phyloP scores from a whole-genome alignment of 30 jellyfish, hydroid and myxozoan species.

The Mastigias papua region DNA sequence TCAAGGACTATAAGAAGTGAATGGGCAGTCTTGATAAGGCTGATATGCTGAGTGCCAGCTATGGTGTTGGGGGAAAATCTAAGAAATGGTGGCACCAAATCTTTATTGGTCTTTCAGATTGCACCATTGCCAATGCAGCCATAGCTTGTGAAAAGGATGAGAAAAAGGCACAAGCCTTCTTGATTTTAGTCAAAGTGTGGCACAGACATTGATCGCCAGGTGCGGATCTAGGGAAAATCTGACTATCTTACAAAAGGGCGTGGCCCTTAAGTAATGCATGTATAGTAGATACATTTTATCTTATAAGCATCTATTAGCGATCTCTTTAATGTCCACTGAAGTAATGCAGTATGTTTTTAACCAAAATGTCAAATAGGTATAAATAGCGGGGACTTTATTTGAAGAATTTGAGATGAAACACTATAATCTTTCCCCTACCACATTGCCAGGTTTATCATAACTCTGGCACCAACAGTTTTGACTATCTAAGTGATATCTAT shows the following conservation, averaged over 20 bases:
- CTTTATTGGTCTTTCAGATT: constrained; percentile 71
- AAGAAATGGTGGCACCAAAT: constrained; percentile 87
- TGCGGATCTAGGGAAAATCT: not conserved
- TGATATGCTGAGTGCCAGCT: constrained; percentile 73
- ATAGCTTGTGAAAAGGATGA: constrained; percentile 31
- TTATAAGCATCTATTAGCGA: too few relatives aligned
- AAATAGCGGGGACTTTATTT: too few relatives aligned
- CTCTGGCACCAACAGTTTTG: too few relatives aligned
- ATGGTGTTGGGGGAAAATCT: constrained; percentile 78
- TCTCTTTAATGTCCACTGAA: too few relatives aligned
- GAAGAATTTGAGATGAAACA: too few relatives aligned
- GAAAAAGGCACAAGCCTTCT: not conserved
- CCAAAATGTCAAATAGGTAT: too few relatives aligned
- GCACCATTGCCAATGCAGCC: constrained; percentile 80
- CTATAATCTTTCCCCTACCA: too few relatives aligned
- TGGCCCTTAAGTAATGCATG: not conserved
- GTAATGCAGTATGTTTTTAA: too few relatives aligned
- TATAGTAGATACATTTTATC: not conserved
- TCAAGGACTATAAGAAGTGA: constrained; percentile 63
- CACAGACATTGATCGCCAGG: not conserved
- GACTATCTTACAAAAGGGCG: not conserved
- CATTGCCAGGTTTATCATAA: too few relatives aligned
- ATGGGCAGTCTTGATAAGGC: constrained; percentile 94
- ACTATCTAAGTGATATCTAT: too few relatives aligned
- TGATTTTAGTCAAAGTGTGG: not conserved